A percentile compares a stretch with the other conserved stretches of the same genome.
These are phyloP conservation scores for Acyrthosiphon pisum DNA, from an alignment of 1,140 invertebrate genomes.

Conservation along the genomic window DNA sequence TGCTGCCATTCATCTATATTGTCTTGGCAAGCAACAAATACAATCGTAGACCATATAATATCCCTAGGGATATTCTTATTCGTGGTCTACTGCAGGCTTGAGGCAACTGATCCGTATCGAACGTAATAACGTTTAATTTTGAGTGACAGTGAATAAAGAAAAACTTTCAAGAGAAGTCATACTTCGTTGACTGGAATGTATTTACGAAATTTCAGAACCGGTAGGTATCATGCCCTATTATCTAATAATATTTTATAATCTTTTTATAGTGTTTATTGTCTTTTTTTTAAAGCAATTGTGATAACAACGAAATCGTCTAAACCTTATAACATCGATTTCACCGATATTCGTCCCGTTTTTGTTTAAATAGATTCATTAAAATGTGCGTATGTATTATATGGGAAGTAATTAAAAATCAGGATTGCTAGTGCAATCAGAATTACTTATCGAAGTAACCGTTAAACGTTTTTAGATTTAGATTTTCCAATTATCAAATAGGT, in stretches of 20 bases:
- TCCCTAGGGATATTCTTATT: background rate
- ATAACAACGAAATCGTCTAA: background rate
- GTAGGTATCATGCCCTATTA: background rate
- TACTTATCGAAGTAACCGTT: no score
- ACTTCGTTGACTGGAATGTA: background rate
- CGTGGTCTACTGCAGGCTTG: background rate
- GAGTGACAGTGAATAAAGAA: background rate
- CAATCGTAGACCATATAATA: slow-evolving; percentile 14
- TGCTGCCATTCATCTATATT: background rate
- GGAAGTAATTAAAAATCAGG: no score
- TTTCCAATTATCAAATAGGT: background rate
- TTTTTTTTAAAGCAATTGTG: background rate
- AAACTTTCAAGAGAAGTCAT: background rate
- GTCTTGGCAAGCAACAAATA: background rate
- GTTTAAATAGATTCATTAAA: no score
- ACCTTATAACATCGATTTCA: background rate
- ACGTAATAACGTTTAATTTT: background rate
- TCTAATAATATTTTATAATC: background rate
- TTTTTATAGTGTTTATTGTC: background rate
- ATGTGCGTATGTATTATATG: no score
- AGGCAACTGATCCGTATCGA: background rate
- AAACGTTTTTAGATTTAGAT: background rate
- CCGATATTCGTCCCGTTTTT: background rate
- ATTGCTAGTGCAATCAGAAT: no score
- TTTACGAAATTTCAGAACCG: background rate